Evolutionary conservation across 1,140 invertebrate species (phyloP).

Genomic region (Drosophila truncata): DNA sequence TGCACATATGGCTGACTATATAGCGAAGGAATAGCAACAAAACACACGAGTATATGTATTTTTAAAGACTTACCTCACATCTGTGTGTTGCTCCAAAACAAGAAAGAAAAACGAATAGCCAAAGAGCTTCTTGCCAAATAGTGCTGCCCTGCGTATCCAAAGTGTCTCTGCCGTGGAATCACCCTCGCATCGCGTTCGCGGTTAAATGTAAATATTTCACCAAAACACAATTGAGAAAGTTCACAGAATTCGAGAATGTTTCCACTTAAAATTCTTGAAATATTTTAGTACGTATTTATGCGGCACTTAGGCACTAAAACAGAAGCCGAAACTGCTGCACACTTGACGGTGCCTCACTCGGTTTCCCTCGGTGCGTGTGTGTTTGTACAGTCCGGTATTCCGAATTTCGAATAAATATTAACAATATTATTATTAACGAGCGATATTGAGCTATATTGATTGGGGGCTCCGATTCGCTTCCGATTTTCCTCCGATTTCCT

Average conservation of each 20-base stretch:
- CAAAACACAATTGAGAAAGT: slow-evolving; percentile 58
- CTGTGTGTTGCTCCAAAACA: slow-evolving; percentile 27
- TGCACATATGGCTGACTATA: slow-evolving; percentile 9
- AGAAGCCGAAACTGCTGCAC: slow-evolving; percentile 45
- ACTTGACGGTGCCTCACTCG: slow-evolving; percentile 20
- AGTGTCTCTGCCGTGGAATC: slow-evolving; percentile 43
- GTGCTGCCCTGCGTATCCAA: slow-evolving; percentile 31
- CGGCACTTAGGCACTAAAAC: slow-evolving; percentile 50
- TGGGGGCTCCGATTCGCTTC: slow-evolving; percentile 9
- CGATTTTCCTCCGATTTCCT: slow-evolving; percentile 36
- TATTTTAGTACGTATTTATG: slow-evolving; percentile 47
- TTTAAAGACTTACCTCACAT: slow-evolving; percentile 56
- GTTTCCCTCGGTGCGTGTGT: slow-evolving; percentile 1
- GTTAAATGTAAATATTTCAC: slow-evolving; percentile 47
- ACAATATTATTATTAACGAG: slow-evolving; percentile 21
- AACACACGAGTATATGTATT: slow-evolving; percentile 15
- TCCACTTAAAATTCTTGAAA: slow-evolving; percentile 76
- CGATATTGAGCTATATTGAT: slow-evolving; percentile 6
- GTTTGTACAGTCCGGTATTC: slow-evolving; percentile 24
- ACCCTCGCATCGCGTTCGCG: slow-evolving; percentile 27
- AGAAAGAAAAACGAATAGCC: neutral
- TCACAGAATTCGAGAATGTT: slow-evolving; percentile 53
- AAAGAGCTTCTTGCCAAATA: slow-evolving; percentile 48
- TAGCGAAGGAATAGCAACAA: slow-evolving; percentile 1
- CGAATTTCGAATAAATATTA: slow-evolving; percentile 32